Conservation (phyloP, 2,888 invertebrate genomes). For the Scaptomyza reducta region DNA sequence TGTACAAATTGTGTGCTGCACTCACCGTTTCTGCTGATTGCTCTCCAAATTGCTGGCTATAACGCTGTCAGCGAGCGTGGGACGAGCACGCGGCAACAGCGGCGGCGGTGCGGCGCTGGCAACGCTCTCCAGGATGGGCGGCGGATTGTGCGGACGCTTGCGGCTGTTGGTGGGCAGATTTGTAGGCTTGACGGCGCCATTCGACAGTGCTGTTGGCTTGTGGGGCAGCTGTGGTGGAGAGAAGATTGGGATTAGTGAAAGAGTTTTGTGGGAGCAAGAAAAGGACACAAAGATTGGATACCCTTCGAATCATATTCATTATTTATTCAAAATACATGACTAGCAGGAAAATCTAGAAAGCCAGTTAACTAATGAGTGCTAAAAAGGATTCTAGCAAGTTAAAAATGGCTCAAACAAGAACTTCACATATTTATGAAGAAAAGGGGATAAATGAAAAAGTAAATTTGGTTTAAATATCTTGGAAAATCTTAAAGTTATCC, state of each 20-base stretch:
- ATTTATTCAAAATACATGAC: too few species aligned
- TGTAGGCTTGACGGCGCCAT: conserved; percentile 65
- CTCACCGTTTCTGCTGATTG: conserved; percentile 75
- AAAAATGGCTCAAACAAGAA: too few species aligned
- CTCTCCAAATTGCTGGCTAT: conserved; percentile 79
- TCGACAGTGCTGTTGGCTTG: conserved; percentile 66
- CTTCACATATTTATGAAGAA: too few species aligned
- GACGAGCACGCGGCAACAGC: conserved; percentile 81
- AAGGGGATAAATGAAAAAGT: too few species aligned
- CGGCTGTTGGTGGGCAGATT: conserved; percentile 71
- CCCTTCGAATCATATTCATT: too few species aligned
- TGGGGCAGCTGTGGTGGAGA: conserved; percentile 39
- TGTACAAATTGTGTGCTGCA: conserved; percentile 41
- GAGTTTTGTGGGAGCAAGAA: not conserved
- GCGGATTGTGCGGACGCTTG: conserved; percentile 83
- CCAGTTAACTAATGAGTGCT: too few species aligned
- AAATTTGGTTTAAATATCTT: too few species aligned
- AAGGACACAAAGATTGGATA: not conserved
- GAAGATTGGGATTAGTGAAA: conserved; percentile 3
- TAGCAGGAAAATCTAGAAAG: too few species aligned
- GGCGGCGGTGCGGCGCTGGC: conserved; percentile 80
- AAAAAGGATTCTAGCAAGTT: too few species aligned
- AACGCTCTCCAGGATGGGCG: conserved; percentile 80
- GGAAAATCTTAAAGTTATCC: too few species aligned
- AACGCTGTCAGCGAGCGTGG: conserved; percentile 68